Evolutionary conservation across 2,797 vertebrate species (phyloP).

Genomic region (Pelodytes ibericus): DNA sequence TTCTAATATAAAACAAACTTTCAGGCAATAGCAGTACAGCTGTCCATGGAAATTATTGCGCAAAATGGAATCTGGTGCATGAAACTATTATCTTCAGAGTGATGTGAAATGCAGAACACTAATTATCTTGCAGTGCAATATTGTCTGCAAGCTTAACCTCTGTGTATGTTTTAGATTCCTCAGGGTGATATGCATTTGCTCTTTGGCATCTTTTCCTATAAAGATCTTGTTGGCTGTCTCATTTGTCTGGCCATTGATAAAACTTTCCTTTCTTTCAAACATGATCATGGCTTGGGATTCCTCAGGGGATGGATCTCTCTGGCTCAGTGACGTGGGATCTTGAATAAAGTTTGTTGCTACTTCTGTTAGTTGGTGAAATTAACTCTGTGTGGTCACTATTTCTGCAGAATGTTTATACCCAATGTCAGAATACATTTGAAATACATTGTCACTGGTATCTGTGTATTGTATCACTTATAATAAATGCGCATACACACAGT

Average conservation of each 20-base stretch:
- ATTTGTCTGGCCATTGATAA: slow-evolving; percentile 33
- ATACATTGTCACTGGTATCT: too few species aligned
- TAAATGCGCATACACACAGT: too few species aligned
- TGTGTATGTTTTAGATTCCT: slow-evolving; percentile 24
- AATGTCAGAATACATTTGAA: too few species aligned
- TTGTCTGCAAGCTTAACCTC: slow-evolving; percentile 6
- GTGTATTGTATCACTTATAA: too few species aligned
- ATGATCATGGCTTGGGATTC: neutral
- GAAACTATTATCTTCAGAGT: too few species aligned
- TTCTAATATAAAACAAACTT: too few species aligned
- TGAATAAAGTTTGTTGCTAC: neutral
- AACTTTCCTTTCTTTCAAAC: slow-evolving; percentile 3
- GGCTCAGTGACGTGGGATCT: neutral
- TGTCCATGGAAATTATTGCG: too few species aligned
- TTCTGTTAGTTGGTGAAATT: neutral
- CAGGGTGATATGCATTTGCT: slow-evolving; percentile 11
- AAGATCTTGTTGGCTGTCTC: slow-evolving; percentile 25
- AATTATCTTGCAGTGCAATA: neutral
- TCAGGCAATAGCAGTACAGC: too few species aligned
- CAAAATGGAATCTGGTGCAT: too few species aligned
- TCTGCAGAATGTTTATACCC: too few species aligned
- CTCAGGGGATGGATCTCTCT: slow-evolving; percentile 22
- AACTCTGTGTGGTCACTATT: slow-evolving; percentile 1
- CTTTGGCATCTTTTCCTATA: slow-evolving; percentile 10
- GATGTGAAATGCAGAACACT: too few species aligned